These are phyloP conservation scores for Bradypus variegatus DNA, from an alignment of 2,797 vertebrate genomes.

Conservation along the genomic window DNA sequence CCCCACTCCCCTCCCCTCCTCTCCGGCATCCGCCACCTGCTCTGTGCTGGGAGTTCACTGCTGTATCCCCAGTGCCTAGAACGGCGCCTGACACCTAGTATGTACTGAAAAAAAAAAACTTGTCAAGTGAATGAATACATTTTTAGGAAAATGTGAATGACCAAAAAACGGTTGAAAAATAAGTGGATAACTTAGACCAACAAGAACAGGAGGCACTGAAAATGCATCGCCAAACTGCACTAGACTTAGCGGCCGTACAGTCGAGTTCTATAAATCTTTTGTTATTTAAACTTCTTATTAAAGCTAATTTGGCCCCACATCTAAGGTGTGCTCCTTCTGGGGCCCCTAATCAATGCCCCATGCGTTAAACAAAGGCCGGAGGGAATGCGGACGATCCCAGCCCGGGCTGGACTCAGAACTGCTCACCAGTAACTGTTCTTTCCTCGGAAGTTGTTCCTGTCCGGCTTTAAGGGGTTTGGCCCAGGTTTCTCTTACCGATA, in stretches of 20 bases:
- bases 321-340: not conserved
- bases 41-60: not conserved
- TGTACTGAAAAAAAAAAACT: no score
- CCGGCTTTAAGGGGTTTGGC: not conserved
- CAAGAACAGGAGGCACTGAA: not conserved
- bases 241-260: not conserved
- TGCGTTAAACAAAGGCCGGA: not conserved
- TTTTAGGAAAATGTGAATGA: not conserved
- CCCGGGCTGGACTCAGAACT: not conserved
- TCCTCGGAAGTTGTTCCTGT: not conserved
- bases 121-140: not conserved
- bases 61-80: not conserved
- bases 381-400: no score
- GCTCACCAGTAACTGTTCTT: not conserved
- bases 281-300: not conserved
- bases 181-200: not conserved
- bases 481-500: not conserved
- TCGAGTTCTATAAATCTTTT: not conserved
- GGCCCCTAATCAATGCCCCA: no score
- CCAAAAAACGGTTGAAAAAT: not conserved
- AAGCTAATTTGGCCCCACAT: not conserved
- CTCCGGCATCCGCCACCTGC: rapidly evolving
- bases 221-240: rapidly evolving
- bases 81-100: not conserved
- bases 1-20: no score